Conservation (phyloP, 2,797 vertebrate genomes). For the Sebastes minor region DNA sequence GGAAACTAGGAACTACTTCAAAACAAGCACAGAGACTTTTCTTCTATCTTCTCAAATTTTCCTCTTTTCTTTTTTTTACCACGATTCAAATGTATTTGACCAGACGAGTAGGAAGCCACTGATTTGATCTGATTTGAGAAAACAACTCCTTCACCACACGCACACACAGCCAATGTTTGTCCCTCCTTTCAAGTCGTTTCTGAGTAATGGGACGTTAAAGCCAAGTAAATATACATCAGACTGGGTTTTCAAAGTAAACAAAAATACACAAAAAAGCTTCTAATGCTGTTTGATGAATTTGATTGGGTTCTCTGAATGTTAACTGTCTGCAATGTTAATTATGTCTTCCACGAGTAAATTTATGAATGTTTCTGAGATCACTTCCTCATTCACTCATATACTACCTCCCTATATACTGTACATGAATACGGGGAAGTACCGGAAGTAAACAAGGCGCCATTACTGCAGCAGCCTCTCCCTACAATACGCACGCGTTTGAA, state of each 20-base stretch:
- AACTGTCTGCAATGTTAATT: neutral
- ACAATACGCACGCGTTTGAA: too few relatives aligned
- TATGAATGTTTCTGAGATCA: neutral
- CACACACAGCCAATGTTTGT: neutral
- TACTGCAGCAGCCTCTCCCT: too few relatives aligned
- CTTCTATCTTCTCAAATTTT: neutral
- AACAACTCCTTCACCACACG: neutral
- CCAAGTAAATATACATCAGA: neutral
- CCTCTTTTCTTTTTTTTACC: neutral
- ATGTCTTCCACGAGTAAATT: neutral
- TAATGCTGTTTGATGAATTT: neutral
- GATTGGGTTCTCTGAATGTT: neutral
- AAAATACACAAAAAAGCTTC: neutral
- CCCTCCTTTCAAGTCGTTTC: neutral
- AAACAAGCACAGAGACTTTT: slow-evolving; percentile 12
- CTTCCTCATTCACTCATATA: neutral
- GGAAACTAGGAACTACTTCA: neutral
- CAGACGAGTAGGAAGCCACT: neutral
- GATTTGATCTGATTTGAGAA: slow-evolving; percentile 16
- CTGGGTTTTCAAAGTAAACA: slow-evolving; percentile 4
- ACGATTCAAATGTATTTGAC: slow-evolving; percentile 11
- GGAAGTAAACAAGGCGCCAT: too few relatives aligned
- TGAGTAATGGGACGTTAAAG: neutral
- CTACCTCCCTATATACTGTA: neutral
- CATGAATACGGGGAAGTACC: neutral